Conservation (phyloP, 1,140 invertebrate genomes). For the Sarcophaga peregrina region DNA sequence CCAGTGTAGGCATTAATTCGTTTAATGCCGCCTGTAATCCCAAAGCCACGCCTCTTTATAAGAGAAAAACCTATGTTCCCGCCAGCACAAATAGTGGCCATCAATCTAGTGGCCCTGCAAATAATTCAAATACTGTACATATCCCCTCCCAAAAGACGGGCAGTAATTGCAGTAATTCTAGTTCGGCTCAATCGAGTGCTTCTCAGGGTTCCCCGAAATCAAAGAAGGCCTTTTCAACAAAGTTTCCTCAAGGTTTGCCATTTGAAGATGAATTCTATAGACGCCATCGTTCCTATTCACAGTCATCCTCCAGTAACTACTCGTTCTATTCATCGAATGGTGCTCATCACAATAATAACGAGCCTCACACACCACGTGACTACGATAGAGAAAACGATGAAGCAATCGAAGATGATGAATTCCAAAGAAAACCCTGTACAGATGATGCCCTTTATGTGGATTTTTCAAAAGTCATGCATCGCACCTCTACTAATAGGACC, state of each 20-base stretch:
- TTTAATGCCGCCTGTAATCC: slow-evolving; percentile 51
- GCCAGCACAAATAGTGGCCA: neutral
- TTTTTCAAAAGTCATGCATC: slow-evolving; percentile 62
- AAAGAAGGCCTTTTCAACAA: slow-evolving; percentile 63
- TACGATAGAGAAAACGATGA: slow-evolving; percentile 47
- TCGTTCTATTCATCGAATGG: slow-evolving; percentile 60
- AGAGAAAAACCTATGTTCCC: slow-evolving; percentile 40
- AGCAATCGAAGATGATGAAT: slow-evolving; percentile 58
- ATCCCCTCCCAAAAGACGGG: slow-evolving; percentile 39
- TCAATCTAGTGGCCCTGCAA: neutral
- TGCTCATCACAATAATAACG: neutral
- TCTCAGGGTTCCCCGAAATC: slow-evolving; percentile 61
- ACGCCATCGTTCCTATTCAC: slow-evolving; percentile 56
- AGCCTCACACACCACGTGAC: slow-evolving; percentile 49
- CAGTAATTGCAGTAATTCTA: slow-evolving; percentile 44
- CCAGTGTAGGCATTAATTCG: slow-evolving; percentile 18
- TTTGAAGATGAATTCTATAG: slow-evolving; percentile 66
- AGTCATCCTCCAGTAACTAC: slow-evolving; percentile 64
- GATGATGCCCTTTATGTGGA: slow-evolving; percentile 65
- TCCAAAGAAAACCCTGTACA: slow-evolving; percentile 62
- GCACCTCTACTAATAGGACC: slow-evolving; percentile 43
- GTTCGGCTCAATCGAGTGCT: slow-evolving; percentile 58
- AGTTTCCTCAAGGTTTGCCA: slow-evolving; percentile 64
- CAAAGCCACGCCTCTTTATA: slow-evolving; percentile 53
- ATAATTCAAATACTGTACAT: slow-evolving; percentile 46